Base-by-base conservation (phyloP, 2,888 invertebrate genomes). In the Orchesella flavescens region DNA sequence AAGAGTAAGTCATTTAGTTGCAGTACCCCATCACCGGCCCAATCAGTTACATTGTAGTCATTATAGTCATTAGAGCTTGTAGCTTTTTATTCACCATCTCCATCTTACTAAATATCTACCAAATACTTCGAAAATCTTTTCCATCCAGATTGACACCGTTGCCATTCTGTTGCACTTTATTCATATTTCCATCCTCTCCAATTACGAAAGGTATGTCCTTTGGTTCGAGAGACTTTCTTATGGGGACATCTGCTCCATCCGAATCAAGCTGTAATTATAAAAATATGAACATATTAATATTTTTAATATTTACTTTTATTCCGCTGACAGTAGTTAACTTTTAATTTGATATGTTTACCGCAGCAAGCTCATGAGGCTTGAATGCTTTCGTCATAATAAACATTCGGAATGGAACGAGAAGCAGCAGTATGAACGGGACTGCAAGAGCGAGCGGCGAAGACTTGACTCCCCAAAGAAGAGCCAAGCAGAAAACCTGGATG, bases 371-470 rank as follows among this genome's bases (percentile, higher is more conserved):
- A 49, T 49, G 92, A 21, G 94, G 93, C 7, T 94, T 94, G 91
- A 97, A 98, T 78, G 95, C 90, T 85, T 92, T 92, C 13, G 91
- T 92, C 89, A 97, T 91, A 80, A 94, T 92, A 53, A 89, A 89
- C 88, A 94, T 93, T 85, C 98, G 92, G 83, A 98, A 91, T 13
- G 98, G 97, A 89, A 98, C 94, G 94, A 97, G 95, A 86, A 97
- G 91, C 85, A 97, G 94, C 69, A 99, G 92, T 90, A 98, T 96
- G 92, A 99, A 97, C 2, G 98, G 98, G 90, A 98, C 95, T 17
- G 96, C 95, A 83, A 98, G 92, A 0, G 98, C 97, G 21, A 53
- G 0, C 21, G 76, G 71, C 2, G 97, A 96, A 19, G 96, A 96
- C 91, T 98, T 98, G 21, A 98, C 95, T 12, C 93, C 92, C 94